Percentiles rank a stretch among this genome's conserved stretches.
Conservation (phyloP, 2,113 vertebrate genomes). For the Aleadryas rufinucha region DNA sequence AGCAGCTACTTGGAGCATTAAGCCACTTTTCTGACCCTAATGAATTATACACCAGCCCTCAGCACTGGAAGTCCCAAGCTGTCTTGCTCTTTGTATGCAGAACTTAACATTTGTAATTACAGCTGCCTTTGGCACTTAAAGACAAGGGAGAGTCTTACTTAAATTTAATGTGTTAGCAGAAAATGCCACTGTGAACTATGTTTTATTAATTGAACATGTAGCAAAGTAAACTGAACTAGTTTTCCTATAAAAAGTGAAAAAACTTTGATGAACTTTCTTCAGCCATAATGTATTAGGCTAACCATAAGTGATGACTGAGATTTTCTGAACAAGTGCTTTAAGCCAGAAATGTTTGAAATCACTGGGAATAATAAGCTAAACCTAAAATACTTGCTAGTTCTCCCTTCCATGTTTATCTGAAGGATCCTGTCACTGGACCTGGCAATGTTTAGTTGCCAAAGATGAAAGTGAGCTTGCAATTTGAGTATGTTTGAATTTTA, state of each 20-base stretch:
- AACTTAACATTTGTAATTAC: background rate
- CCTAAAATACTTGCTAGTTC: background rate
- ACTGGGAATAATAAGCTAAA: background rate
- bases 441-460: background rate
- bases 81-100: background rate
- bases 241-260: background rate
- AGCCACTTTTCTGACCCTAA: background rate
- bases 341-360: background rate
- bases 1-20: background rate
- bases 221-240: background rate
- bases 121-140: background rate
- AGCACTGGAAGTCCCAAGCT: background rate
- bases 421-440: rapidly evolving
- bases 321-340: background rate
- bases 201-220: background rate
- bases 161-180: background rate
- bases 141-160: background rate
- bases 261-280: background rate
- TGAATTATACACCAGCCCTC: background rate
- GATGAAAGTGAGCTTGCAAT: background rate
- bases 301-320: background rate
- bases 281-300: background rate
- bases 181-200: background rate
- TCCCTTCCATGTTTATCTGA: background rate
- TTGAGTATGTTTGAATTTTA: background rate